Evolutionary conservation across 1,140 invertebrate genomes (phyloP), one percentile per base, ranked within the genome.

Genomic region (Berghia stephanieae): DNA sequence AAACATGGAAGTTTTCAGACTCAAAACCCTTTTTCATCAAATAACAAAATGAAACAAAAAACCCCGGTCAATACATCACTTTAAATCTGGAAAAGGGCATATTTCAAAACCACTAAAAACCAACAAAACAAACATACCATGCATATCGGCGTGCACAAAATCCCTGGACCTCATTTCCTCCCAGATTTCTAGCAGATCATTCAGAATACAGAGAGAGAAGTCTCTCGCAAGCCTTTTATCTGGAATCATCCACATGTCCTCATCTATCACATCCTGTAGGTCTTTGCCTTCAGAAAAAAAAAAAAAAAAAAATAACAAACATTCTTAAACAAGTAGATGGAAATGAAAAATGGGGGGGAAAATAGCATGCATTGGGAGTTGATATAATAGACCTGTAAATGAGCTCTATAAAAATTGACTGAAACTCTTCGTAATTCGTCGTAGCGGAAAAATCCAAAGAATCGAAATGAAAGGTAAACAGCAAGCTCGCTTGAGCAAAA

Each of bases 61-160:
- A 18, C 27, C 31, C 24, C 27, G 24, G 8, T 8, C 27, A 63
- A 63, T 16, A 10, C 24, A 13, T 27, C 24, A 10, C 16, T 21
- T 13, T 63, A 18, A 13, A 18, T 27, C 16, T 18, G 16, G 8
- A 63, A 63, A 18, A 27, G 16, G 16, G 10, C 16, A 63, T 16
- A 18, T 6, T 21, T 10, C 8, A 13, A 63, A 63, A 13, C 57
- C 57, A 18, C 31, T 10, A n/a, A 49, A 13, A n/a, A 13, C 10
- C 10, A 49, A 13, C 46, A 49, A 49, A n/a, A 49, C n/a, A 49
- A 18, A 42, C 68, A 10, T 46, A 70, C 68, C 18, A 70, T 70
- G 68, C 10, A 70, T 44, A 40, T 70, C 68, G 43, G 40, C 68
- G 46, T 70, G 68, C 16, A 13, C 46, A n/a, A 70, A 70, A 3